Evolutionary conservation across 2,888 invertebrate genomes (phyloP), one percentile per base, ranked within the genome.

Genomic region (Trachelus tabidus): DNA sequence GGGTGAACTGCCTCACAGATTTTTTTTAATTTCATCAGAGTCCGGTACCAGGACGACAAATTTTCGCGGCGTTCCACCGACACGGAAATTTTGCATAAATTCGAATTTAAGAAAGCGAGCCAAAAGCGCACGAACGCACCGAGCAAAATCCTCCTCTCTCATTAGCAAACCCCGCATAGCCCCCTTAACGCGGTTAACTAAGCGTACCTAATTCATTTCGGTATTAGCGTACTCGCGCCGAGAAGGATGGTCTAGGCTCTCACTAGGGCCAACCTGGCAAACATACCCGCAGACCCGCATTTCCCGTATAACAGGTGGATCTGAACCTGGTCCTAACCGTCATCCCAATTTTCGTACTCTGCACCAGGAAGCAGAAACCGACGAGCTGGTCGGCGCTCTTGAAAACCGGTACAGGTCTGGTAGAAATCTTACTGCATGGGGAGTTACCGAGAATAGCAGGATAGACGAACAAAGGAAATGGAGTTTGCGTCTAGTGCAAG

Each of bases 151-250:
- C 56, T 56, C 56, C 9, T 56, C 56, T 56, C 23, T 56, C 56
- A 23, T 56, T 56, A 56, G 56, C 9, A 56, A 56, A 56, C 56
- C 56, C 71, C 69, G 23, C 73, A 15, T 35, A 12, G 76, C 77
- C 78, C 78, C 81, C 79, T 80, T 81, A 80, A 78, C 77, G 78
- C 79, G 82, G 78, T 84, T 81, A 81, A 83, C 83, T 79, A 77
- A 80, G 80, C 80, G 75, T 76, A 71, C 76, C 80, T 80, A 81
- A 83, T 81, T 79, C 81, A 76, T 75, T 80, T 83, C 79, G 79
- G 56, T 56, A 56, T 56, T 56, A 56, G 23, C 23, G 56, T 56
- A 56, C 56, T 56, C 56, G 23, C 56, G 23, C 23, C 23, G 9
- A 15, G 23, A 9, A 56, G 56, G 56, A 56, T 23, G 23, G 56